Evolutionary conservation across 1,140 invertebrate genomes (phyloP).

Genomic region (Elysia chlorotica): DNA sequence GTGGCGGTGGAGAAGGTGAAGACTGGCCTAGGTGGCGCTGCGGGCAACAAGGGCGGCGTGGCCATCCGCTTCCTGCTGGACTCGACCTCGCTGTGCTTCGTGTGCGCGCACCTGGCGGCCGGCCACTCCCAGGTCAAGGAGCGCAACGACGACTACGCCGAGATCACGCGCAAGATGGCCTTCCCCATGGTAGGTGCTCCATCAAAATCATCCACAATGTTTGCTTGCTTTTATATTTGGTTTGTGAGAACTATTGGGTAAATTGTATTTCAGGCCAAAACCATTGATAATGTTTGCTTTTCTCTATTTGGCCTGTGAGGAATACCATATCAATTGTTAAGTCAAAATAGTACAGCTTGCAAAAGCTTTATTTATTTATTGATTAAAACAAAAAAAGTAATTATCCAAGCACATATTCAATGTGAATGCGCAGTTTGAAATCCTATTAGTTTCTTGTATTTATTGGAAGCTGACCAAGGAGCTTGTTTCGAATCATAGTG

Average conservation of each 20-base stretch:
- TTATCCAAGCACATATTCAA: too few relatives aligned
- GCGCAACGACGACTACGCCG: conserved; percentile 93
- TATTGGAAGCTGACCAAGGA: too few relatives aligned
- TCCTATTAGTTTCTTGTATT: too few relatives aligned
- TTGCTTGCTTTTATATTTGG: background rate
- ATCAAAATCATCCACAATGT: background rate
- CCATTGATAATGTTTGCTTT: too few relatives aligned
- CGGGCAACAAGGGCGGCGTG: conserved; percentile 92
- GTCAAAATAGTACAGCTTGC: too few relatives aligned
- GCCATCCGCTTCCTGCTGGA: conserved; percentile 90
- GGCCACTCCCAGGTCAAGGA: conserved; percentile 96
- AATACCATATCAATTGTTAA: too few relatives aligned
- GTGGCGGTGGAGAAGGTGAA: conserved; percentile 95
- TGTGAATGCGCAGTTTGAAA: too few relatives aligned
- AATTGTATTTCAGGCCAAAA: background rate
- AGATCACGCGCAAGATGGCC: conserved; percentile 89
- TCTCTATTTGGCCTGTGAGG: too few relatives aligned
- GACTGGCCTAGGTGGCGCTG: conserved; percentile 94
- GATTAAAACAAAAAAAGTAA: too few relatives aligned
- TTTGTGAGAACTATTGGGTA: background rate
- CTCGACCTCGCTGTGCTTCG: conserved; percentile 94
- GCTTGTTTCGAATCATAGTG: too few relatives aligned
- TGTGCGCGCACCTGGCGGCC: conserved; percentile 98
- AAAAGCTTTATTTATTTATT: too few relatives aligned
- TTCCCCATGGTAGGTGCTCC: conserved; percentile 81